Evolutionary conservation across 2,888 invertebrate genomes (phyloP), one percentile per base, ranked within the genome.

Genomic region (Sesamia inferens): DNA sequence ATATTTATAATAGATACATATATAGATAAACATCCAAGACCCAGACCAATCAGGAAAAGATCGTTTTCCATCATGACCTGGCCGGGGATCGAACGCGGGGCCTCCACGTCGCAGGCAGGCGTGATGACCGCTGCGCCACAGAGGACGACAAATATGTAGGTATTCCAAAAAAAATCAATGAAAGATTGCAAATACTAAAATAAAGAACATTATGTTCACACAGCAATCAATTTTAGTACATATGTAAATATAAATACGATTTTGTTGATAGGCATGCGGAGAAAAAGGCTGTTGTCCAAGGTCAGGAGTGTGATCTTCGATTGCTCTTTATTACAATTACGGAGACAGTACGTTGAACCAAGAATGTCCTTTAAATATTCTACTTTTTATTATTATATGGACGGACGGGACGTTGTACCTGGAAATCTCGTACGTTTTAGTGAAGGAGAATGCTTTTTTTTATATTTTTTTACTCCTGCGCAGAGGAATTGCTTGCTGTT

Each of bases 291-390:
- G 69, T 11, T 47, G 48, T 42, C 85, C 87, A 90, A 91, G 90
- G 91, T 90, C 88, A 85, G 68, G 78, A 76, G 80, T 86, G 90
- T 88, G 89, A 91, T 90, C 90, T 89, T 83, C 84, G 86, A 80
- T 74, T 86, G 90, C 87, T 88, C 88, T 87, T 88, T 87, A 83
- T 79, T 79, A 78, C 85, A 88, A 86, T 86, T 84, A 82, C 77
- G 84, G 87, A 86, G 89, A 89, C 88, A 89, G 89, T 88, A 78
- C 88, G 74, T 87, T 88, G 90, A 89, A 88, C 90, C 87, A 83
- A 76, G 31, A 31, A 31, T 69, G 82, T 83, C 87, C 88, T 86
- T 86, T 86, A 74, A 76, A 59, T 72, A 78, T 78, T 73, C 59
- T 74, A 78, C 85, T 81, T 86, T 86, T 88, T 88, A 84, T 85